Evolutionary conservation across 2,797 vertebrate species (phyloP).

Genomic region (Florisuga fusca): DNA sequence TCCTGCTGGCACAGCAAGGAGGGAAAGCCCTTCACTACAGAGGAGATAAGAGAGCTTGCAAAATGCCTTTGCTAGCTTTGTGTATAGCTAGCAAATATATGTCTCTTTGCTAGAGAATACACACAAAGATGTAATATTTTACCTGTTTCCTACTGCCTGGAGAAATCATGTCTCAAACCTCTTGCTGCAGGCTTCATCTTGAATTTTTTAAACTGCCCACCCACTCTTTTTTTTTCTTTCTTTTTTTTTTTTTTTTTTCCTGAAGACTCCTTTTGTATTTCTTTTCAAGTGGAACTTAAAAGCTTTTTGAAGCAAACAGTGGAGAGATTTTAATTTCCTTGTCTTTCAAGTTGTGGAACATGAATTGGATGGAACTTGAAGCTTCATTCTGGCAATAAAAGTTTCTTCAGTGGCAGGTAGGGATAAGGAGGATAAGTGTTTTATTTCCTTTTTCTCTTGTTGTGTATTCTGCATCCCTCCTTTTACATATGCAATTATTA

Average conservation of each 20-base stretch:
- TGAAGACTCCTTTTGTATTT: slow-evolving; percentile 4
- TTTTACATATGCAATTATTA: neutral
- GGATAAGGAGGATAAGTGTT: neutral
- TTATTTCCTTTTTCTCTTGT: neutral
- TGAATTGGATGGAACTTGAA: neutral
- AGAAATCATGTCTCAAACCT: neutral
- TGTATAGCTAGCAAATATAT: too few relatives aligned
- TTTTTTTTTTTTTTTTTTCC: neutral
- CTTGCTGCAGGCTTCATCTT: neutral
- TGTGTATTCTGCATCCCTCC: neutral
- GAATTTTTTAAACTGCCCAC: slow-evolving; percentile 19
- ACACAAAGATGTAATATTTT: neutral
- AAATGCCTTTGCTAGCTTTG: slow-evolving; percentile 38
- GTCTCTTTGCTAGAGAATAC: neutral
- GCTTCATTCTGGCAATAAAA: neutral
- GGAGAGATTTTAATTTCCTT: neutral
- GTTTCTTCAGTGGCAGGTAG: neutral
- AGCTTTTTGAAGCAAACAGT: neutral
- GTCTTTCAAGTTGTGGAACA: neutral
- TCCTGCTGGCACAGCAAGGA: slow-evolving; percentile 36
- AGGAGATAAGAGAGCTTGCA: slow-evolving; percentile 21
- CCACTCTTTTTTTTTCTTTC: neutral
- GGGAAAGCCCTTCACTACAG: slow-evolving; percentile 2
- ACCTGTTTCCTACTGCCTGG: neutral
- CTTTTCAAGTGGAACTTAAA: slow-evolving; percentile 36